Conservation (phyloP, 2,888 invertebrate genomes). For the Philereme transversata region DNA sequence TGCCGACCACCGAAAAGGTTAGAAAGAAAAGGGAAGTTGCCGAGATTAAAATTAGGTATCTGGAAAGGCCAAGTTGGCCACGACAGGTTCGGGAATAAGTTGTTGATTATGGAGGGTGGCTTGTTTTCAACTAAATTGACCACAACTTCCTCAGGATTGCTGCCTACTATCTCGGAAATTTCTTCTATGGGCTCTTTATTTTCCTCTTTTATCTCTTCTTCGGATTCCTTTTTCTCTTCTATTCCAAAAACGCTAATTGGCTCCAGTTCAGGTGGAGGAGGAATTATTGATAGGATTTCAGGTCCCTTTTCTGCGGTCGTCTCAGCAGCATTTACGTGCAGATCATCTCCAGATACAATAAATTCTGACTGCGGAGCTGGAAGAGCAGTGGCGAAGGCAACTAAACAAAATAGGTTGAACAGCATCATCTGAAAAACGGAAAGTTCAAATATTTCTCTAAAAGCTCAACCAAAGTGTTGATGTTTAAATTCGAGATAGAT, state of each 20-base stretch:
- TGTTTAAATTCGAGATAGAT: too few relatives aligned
- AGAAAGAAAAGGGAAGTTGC: constrained; percentile 16
- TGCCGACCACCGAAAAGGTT: constrained; percentile 16
- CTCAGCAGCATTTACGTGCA: constrained; percentile 16
- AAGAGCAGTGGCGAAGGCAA: constrained; percentile 46
- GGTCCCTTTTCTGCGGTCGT: neutral
- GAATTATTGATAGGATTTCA: constrained; percentile 22
- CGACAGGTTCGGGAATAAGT: constrained; percentile 1
- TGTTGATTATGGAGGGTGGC: constrained; percentile 6
- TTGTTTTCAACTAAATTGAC: constrained; percentile 7
- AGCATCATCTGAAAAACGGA: constrained; percentile 52
- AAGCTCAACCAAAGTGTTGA: neutral
- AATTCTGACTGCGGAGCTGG: constrained; percentile 42
- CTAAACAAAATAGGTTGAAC: constrained; percentile 48
- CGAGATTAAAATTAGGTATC: constrained; percentile 16
- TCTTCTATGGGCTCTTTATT: constrained; percentile 17
- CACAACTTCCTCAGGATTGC: constrained; percentile 16
- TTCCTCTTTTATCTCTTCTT: constrained; percentile 22
- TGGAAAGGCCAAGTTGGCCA: constrained; percentile 10
- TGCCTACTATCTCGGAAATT: constrained; percentile 5
- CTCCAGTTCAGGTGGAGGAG: constrained; percentile 28
- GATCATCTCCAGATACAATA: constrained; percentile 13
- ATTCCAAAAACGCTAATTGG: constrained; percentile 14
- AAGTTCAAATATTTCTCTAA: neutral
- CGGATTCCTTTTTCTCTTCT: constrained; percentile 10